Evolutionary conservation across 1,140 invertebrate species (phyloP), one percentile per base, ranked within the genome.

Genomic region (Danaus melanippus): DNA sequence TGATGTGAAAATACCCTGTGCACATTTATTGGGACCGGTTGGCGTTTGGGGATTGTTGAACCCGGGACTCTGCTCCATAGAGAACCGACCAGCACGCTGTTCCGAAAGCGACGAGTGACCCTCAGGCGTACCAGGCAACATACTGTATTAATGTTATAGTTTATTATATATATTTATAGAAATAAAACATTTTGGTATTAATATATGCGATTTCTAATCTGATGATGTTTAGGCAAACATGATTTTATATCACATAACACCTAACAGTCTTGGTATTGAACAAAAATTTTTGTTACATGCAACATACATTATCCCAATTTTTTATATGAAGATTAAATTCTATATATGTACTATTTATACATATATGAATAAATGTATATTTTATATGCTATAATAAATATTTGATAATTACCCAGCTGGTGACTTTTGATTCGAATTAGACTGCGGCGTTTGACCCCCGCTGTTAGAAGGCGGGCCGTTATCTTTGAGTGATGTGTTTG

Each of bases 401-500:
- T 44, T 12, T 44, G 59, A 63, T 7, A 50, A 88, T 88, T 87
- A 92, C 91, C 90, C 88, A 0, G 89, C 88, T 5, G 89, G 89
- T 58, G 89, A 90, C 72, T 89, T 89, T 62, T 89, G 88, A 76
- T 88, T 89, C 1, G 88, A 82, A 67, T 57, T 81, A 0, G 81
- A 84, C 56, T 86, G 84, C 50, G 82, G 79, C 46, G 80, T 84
- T 54, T 84, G 84, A 9, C 79, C 82, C 2, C 81, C 80, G 60
- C 67, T 83, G 52, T 83, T 84, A 6, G 81, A 84, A 1, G 79
- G 80, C 55, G 88, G 87, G 54, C 82, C 89, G 59, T 89, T 89
- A 77, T 94, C 93, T 77, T 94, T 94, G n/a, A 96, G 86, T 76
- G 93, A 94, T 21, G 94, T 96, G 82, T 98, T 98, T 11, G 96